Percentiles rank a stretch among this genome's conserved stretches.
phyloP scores from a whole-genome alignment of 2,113 vertebrate species.

The Apodemus speciosus region DNA sequence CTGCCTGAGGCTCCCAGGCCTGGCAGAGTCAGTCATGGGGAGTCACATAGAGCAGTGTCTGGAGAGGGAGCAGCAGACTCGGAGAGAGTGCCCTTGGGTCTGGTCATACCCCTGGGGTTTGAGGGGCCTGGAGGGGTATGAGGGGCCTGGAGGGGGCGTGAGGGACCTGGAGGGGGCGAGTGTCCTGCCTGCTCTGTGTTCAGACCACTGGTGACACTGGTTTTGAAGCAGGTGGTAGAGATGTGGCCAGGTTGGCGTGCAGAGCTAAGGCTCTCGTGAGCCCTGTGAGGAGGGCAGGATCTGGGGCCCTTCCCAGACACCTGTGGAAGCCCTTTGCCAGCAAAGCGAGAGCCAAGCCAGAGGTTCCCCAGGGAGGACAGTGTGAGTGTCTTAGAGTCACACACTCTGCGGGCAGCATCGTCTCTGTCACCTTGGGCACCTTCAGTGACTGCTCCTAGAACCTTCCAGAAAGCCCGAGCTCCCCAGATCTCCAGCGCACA shows the following conservation, averaged over 20 bases:
- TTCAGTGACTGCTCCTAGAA: background rate
- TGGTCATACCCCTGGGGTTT: background rate
- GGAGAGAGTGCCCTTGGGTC: background rate
- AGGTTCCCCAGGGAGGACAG: no score
- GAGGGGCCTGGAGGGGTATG: background rate
- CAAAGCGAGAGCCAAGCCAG: background rate
- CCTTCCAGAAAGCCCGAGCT: background rate
- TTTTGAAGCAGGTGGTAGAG: no score
- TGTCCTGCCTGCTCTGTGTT: background rate
- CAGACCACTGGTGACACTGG: background rate
- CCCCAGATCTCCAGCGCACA: rapidly evolving
- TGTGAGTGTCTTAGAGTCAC: background rate
- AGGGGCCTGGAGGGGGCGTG: background rate
- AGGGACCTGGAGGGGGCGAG: background rate
- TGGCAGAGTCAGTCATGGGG: background rate
- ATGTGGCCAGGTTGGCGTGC: background rate
- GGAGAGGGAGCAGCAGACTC: background rate
- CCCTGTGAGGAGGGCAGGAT: background rate
- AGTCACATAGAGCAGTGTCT: background rate
- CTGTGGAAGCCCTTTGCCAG: background rate
- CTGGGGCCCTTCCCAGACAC: background rate
- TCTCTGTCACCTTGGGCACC: background rate
- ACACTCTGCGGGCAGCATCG: rapidly evolving
- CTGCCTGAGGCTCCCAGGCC: background rate
- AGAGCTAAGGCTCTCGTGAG: background rate